A percentile compares a stretch with the other conserved stretches of the same genome.
These are phyloP conservation scores for Enhydra lutris DNA, from an alignment of 2,113 vertebrate genomes.

Conservation along the genomic window DNA sequence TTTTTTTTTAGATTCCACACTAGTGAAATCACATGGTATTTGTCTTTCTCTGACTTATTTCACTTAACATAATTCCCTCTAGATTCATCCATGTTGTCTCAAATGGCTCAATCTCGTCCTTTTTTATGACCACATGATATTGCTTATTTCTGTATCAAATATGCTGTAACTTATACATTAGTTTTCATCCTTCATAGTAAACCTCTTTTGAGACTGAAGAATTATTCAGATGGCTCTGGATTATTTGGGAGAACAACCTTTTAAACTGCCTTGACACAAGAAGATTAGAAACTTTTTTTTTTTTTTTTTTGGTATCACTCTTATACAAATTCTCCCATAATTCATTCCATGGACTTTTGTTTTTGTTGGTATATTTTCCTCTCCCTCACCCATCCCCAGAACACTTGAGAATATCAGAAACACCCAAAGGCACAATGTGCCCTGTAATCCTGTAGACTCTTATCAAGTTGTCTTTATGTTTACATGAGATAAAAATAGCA, in stretches of 20 bases:
- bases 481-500: not conserved
- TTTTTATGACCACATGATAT: not conserved
- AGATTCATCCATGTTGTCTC: not conserved
- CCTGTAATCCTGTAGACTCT: not conserved
- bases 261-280: not conserved
- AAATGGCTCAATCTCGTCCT: not conserved
- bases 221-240: not conserved
- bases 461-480: not conserved
- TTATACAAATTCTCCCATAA: not conserved
- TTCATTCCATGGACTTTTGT: not conserved
- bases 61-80: not conserved
- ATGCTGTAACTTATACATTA: not conserved
- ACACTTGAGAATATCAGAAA: not conserved
- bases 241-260: not conserved
- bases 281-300: not conserved
- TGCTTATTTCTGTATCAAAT: not conserved
- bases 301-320: not conserved
- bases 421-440: not conserved
- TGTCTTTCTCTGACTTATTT: not conserved
- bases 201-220: not conserved
- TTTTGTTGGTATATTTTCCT: not conserved
- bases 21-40: not conserved
- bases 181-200: slow-evolving; percentile 14
- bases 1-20: not conserved
- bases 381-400: not conserved